Evolutionary conservation across 2,113 vertebrate genomes (phyloP), one percentile per base, ranked within the genome.

Genomic region (Procavia capensis): DNA sequence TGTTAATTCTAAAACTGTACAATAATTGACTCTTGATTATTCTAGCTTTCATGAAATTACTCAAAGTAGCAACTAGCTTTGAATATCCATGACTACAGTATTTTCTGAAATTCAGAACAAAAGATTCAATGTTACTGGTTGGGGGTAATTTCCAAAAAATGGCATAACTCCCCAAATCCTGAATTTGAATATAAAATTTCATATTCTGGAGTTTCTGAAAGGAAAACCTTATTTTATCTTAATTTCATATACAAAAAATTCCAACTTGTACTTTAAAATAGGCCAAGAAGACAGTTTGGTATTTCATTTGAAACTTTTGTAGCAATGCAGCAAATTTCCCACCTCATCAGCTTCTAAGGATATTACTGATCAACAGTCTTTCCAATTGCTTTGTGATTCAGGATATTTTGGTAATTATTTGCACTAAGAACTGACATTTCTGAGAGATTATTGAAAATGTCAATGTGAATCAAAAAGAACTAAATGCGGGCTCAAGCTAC

Each of bases 361-460:
- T 70, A 85, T 92, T 88, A 81, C 57, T 76, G 20, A 81, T 88
- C 68, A 90, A 45, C 5, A 88, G 34, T 78, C 20, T 76, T 83
- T 94, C 74, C 70, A 27, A 61, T 59, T 86, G 50, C 54, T 92
- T 90, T 95, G 50, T 90, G 59, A 82, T 78, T 94, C 89, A 85
- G 90, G 70, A 11, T 78, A 72, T 89, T 64, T 89, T 92, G 43
- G 36, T 72, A 63, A 78, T 72, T 79, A 47, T 29, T 36, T 64
- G 9, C 20, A 59, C 66, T 83, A 76, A 64, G 43, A 76, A 57
- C 11, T 47, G 36, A 6, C 36, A 92, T 90, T 95, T 90, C 59
- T 92, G 68, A 86, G 25, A 92, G 61, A 63, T 94, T 45, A 72
- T 70, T 86, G 17, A 86, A 92, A 87, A 83, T 90, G 75, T 90